A percentile compares a stretch with the other conserved stretches of the same genome.
Conservation (phyloP, 2,797 vertebrate genomes). For the Pelochelys cantorii region DNA sequence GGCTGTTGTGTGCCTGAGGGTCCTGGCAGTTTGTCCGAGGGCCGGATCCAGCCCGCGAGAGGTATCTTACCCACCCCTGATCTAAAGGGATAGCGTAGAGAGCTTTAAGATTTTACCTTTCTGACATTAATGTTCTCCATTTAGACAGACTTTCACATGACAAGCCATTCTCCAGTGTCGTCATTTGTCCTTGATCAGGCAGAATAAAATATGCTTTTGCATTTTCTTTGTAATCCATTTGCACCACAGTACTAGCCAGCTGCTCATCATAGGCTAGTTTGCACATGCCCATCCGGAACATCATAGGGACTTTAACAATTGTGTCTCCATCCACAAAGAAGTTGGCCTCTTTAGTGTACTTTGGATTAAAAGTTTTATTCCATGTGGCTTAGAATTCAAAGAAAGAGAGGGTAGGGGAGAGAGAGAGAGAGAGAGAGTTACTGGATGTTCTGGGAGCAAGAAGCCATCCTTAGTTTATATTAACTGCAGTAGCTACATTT, state of each 20-base stretch:
- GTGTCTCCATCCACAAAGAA: constrained; percentile 84
- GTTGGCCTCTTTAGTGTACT: constrained; percentile 80
- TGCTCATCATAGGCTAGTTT: constrained; percentile 81
- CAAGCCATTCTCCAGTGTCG: constrained; percentile 82
- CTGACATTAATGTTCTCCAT: constrained; percentile 77
- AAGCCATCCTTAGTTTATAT: constrained; percentile 5
- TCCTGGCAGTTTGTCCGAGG: no score
- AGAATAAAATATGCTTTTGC: constrained; percentile 89
- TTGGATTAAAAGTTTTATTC: constrained; percentile 87
- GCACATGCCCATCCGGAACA: constrained; percentile 86
- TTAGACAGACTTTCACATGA: constrained; percentile 76
- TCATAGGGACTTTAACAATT: constrained; percentile 90
- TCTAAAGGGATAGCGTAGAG: background rate
- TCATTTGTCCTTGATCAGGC: constrained; percentile 87
- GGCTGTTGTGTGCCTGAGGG: no score
- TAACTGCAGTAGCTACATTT: background rate
- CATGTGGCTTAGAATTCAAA: constrained; percentile 82
- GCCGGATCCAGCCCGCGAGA: no score
- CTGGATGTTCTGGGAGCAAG: constrained; percentile 9
- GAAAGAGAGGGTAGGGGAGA: constrained; percentile 10
- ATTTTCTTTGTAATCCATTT: constrained; percentile 90
- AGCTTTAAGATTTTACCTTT: constrained; percentile 70
- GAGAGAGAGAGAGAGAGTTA: constrained; percentile 16
- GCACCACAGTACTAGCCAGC: constrained; percentile 84
- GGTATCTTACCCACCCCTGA: no score